Conservation (phyloP, 1,140 invertebrate genomes). For the Apis laboriosa region DNA sequence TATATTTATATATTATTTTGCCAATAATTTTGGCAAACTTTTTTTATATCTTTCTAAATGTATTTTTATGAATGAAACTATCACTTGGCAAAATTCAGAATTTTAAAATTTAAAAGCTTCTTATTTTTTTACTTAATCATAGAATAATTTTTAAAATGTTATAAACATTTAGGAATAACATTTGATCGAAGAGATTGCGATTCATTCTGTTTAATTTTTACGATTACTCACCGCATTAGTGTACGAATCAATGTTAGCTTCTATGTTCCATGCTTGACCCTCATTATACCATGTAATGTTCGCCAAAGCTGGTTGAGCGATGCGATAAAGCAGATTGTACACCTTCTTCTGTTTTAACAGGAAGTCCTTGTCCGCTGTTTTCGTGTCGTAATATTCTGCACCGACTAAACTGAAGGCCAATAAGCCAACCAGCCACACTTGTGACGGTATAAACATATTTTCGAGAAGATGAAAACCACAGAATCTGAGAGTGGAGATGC, state of each 20-base stretch:
- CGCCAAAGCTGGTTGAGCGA: slow-evolving; percentile 82
- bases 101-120: too few relatives aligned
- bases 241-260: slow-evolving; percentile 81
- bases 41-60: not conserved
- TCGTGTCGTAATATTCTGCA: slow-evolving; percentile 58
- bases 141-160: too few relatives aligned
- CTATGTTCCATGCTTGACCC: slow-evolving; percentile 82
- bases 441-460: slow-evolving; percentile 71
- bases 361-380: slow-evolving; percentile 79
- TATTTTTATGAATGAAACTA: too few relatives aligned
- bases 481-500: not conserved
- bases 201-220: too few relatives aligned
- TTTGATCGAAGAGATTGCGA: too few relatives aligned
- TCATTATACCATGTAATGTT: slow-evolving; percentile 79
- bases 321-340: slow-evolving; percentile 83
- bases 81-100: too few relatives aligned
- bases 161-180: too few relatives aligned
- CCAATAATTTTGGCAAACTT: not conserved
- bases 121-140: too few relatives aligned
- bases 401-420: slow-evolving; percentile 50
- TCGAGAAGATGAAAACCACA: not conserved
- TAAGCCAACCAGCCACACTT: slow-evolving; percentile 61
- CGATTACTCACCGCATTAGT: slow-evolving; percentile 65
- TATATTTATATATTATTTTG: not conserved
- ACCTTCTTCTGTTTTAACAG: slow-evolving; percentile 83